Conservation (phyloP, 2,113 vertebrate species). For the Actinemys pallida region DNA sequence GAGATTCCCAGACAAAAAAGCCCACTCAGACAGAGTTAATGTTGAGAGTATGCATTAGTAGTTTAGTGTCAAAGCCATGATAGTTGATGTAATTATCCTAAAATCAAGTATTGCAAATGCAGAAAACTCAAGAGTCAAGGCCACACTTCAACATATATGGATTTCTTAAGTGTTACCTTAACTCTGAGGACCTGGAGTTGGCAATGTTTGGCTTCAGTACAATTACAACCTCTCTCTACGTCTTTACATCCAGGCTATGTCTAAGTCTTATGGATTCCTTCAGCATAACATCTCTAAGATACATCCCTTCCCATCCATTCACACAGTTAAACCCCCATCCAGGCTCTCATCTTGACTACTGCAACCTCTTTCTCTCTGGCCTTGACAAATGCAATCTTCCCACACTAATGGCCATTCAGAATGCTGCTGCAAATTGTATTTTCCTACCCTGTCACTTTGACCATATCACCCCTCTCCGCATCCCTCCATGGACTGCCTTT, state of each 20-base stretch:
- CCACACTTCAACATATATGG: fast-evolving
- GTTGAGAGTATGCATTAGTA: background rate
- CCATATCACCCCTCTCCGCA: no score
- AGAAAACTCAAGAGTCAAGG: background rate
- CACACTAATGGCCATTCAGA: no score
- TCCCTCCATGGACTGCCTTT: no score
- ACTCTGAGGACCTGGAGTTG: background rate
- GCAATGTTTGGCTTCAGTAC: background rate
- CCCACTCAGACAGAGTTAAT: background rate
- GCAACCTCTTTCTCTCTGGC: no score
- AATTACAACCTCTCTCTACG: background rate
- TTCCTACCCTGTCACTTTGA: no score
- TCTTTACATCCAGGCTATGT: background rate
- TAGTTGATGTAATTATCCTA: background rate
- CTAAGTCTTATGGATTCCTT: no score
- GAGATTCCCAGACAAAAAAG: background rate
- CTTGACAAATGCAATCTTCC: no score
- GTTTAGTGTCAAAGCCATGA: background rate
- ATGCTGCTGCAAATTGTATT: no score
- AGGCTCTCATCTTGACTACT: no score
- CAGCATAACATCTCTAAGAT: no score
- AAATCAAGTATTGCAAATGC: background rate
- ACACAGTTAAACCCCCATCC: no score
- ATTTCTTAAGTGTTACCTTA: background rate
- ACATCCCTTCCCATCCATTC: no score